These are phyloP conservation scores for Echinometra lucunter DNA, from an alignment of 53 echinoderm and acorn worm species.

Conservation along the genomic window DNA sequence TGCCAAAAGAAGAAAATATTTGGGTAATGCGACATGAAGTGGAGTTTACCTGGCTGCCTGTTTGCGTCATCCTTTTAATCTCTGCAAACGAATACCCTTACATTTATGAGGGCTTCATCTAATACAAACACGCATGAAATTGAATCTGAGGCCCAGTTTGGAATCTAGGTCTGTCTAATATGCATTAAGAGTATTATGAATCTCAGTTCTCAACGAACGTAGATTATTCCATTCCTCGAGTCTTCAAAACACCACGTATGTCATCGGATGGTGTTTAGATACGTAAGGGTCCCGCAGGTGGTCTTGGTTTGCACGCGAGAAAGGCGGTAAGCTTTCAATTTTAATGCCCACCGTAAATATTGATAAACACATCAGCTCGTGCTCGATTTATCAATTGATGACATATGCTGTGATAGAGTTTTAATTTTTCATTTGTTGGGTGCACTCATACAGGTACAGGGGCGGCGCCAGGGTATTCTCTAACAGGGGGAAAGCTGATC, in stretches of 20 bases:
- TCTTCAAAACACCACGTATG: not conserved
- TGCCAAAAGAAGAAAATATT: not conserved
- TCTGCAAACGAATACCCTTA: not conserved
- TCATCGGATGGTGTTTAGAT: slow-evolving; percentile 29
- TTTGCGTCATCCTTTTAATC: not conserved
- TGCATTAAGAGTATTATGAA: slow-evolving; percentile 18
- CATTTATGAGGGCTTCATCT: not conserved
- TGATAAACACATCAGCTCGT: slow-evolving; percentile 48
- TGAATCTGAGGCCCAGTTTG: not conserved
- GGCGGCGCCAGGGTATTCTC: too few species aligned
- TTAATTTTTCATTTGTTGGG: not conserved
- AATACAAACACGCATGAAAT: slow-evolving; percentile 32
- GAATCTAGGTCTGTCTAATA: slow-evolving; percentile 24
- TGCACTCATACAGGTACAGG: not conserved
- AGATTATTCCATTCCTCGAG: not conserved
- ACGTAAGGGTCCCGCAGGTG: slow-evolving; percentile 24
- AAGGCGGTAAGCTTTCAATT: slow-evolving; percentile 37
- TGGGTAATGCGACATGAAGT: not conserved
- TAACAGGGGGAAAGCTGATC: too few species aligned
- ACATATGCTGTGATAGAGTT: slow-evolving; percentile 13
- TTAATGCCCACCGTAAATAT: slow-evolving; percentile 49
- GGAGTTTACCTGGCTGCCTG: not conserved
- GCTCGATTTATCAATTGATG: slow-evolving; percentile 35
- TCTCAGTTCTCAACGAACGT: not conserved
- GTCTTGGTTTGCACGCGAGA: not conserved